Evolutionary conservation across 2,797 vertebrate species (phyloP), one percentile per base, ranked within the genome.

Genomic region (Anniella stebbinsi): DNA sequence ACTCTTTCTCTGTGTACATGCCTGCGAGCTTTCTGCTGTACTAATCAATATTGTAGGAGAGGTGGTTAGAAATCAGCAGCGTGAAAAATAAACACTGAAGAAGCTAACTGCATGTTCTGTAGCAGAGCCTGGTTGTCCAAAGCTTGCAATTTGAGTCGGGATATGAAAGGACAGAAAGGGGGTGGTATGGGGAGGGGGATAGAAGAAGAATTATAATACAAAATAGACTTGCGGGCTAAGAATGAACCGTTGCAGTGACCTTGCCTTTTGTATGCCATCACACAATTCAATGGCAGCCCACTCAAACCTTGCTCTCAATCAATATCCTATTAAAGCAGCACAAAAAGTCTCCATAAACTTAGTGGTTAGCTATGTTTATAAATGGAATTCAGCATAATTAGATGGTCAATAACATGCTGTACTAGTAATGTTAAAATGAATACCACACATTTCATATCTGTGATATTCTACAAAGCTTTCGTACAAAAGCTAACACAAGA

Each of bases 311-410:
- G 97, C 98, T 98, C 98, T 98, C 98, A 98, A 99, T 99, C 98
- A 98, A 99, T 99, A 99, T 98, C 98, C 98, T 99, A 99, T 99
- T 99, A 99, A 98, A 98, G 96, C 97, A 95, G 96, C 97, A 97
- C 97, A 97, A 97, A 98, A 98, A 98, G 98, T 98, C 97, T 98
- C 97, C 98, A 98, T 98, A 98, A 98, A 98, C 97, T 98, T 98
- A 97, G 97, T 97, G 97, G 98, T 98, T 98, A 98, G 97, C 98
- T 98, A 97, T 97, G 97, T 97, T 98, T 98, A 98, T 98, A 98
- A 98, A 98, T 99, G 98, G 98, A 98, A 98, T 98, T 97, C 96
- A 88, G 97, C 97, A 98, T 98, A 98, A 98, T 98, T 98, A 98
- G 98, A 97, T 97, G 97, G 97, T 98, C 98, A 98, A 98, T 98